Conservation (phyloP, 2,888 invertebrate genomes). For the Sturmia bella region DNA sequence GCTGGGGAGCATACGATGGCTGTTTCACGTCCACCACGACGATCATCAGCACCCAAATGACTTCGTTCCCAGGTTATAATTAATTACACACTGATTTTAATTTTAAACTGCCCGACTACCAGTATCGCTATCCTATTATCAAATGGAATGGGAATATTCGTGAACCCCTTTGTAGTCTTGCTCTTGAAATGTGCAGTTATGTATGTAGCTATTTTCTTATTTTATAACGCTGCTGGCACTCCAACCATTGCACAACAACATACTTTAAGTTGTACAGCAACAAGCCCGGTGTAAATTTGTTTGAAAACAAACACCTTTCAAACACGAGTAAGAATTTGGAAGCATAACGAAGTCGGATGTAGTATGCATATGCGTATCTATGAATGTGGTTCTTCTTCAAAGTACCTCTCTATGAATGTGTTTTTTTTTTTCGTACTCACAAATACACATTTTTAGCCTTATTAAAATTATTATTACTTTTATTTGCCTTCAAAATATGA, state of each 20-base stretch:
- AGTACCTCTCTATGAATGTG: neutral
- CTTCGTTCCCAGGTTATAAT: too few relatives aligned
- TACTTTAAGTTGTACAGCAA: slow-evolving; percentile 8
- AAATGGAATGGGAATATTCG: too few relatives aligned
- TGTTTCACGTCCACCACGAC: too few relatives aligned
- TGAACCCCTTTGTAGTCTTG: neutral
- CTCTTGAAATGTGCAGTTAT: too few relatives aligned
- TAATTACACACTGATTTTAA: too few relatives aligned
- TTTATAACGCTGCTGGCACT: neutral
- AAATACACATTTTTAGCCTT: neutral
- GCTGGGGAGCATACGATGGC: too few relatives aligned
- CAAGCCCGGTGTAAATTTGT: slow-evolving; percentile 37
- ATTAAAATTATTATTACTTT: slow-evolving; percentile 1
- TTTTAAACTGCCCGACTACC: too few relatives aligned
- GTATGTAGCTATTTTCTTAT: too few relatives aligned
- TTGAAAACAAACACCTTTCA: slow-evolving; percentile 55
- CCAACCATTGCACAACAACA: neutral
- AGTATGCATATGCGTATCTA: neutral
- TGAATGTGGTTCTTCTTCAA: neutral
- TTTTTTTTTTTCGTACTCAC: slow-evolving; percentile 2
- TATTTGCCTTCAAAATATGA: slow-evolving; percentile 31
- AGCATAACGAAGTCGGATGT: neutral
- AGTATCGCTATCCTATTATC: too few relatives aligned
- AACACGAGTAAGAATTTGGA: neutral
- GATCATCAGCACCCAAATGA: too few relatives aligned